A percentile compares a stretch with the other conserved stretches of the same genome.
These are phyloP conservation scores for Eueides isabella DNA, from an alignment of 1,140 invertebrate genomes.

Conservation along the genomic window DNA sequence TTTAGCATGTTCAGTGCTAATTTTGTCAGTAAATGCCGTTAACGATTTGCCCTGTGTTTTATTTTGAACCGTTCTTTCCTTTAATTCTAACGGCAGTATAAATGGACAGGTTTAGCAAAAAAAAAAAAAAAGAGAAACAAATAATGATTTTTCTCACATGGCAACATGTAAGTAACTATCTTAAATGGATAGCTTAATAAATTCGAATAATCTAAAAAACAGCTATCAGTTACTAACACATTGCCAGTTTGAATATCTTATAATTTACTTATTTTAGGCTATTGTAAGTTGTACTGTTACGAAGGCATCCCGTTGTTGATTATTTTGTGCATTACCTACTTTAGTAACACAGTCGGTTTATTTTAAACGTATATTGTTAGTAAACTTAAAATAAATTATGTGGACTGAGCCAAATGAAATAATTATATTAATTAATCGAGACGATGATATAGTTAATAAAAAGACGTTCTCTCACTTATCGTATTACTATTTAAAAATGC, in stretches of 20 bases:
- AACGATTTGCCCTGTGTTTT: slow-evolving; percentile 3
- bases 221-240: slow-evolving; percentile 30
- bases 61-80: not conserved
- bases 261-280: slow-evolving; percentile 73
- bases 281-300: slow-evolving; percentile 79
- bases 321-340: slow-evolving; percentile 73
- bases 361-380: slow-evolving; percentile 62
- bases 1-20: slow-evolving; percentile 24
- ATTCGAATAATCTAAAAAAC: slow-evolving; percentile 34
- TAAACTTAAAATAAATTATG: slow-evolving; percentile 67
- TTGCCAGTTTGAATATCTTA: slow-evolving; percentile 61
- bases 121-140: slow-evolving; percentile 17
- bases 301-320: slow-evolving; percentile 78
- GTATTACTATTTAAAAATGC: slow-evolving; percentile 78
- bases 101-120: slow-evolving; percentile 40
- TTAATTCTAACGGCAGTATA: slow-evolving; percentile 39
- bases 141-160: slow-evolving; percentile 14
- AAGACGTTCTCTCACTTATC: slow-evolving; percentile 71
- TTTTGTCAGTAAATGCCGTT: slow-evolving; percentile 14
- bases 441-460: slow-evolving; percentile 49
- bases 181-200: slow-evolving; percentile 23
- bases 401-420: slow-evolving; percentile 67
- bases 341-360: slow-evolving; percentile 78
- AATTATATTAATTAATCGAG: slow-evolving; percentile 47
- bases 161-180: slow-evolving; percentile 37